Evolutionary conservation across 2,113 vertebrate genomes (phyloP), one percentile per base, ranked within the genome.

Genomic region (Perccottus glenii): DNA sequence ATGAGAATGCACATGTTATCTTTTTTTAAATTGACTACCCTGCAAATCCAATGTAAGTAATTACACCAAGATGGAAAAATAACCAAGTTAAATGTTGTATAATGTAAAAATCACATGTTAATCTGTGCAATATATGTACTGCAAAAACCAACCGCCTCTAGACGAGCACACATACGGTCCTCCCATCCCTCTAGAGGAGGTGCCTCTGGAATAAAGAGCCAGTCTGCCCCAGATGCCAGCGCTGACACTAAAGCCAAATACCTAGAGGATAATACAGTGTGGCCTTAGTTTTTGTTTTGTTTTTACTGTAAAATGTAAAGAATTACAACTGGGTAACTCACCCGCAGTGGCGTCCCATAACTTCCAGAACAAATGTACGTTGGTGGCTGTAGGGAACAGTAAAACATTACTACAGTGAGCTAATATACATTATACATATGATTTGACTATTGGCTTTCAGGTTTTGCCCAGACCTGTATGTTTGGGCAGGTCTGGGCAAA

Each of bases 291-390:
- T 5, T 27, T 7, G 12, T 2, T 4, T 40, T 43, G 11, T 5
- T 62, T 55, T 14, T 50, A 27, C 12, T 33, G 42, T 16, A 56
- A 38, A 2, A 2, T 6, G 5, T 11, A 16, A 11, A 12, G 5
- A 2, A 67, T 9, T 15, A 14, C 1, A 40, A 52, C 36, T 11
- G 3, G 6, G 11, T n/a, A 46, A 85, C 94, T 94, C 83, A 99
- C 97, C 97, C 97, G 0, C 97, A 99, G 86, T 98, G 96, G 11
- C 96, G 93, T 3, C 96, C 97, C 97, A 99, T 99, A 79, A 98
- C 96, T 84, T 99, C 97, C 84, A 98, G 83, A 75, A 98, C 96
- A 3, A 99, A 99, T 0, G 97, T 95, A 75, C 96, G 91, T 92
- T 99, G 97, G 84, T 99, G 97, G 87, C 97, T 99, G 91, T 40